These are phyloP conservation scores for Conomelus anceps DNA, from an alignment of 2,888 invertebrate genomes.

Conservation along the genomic window DNA sequence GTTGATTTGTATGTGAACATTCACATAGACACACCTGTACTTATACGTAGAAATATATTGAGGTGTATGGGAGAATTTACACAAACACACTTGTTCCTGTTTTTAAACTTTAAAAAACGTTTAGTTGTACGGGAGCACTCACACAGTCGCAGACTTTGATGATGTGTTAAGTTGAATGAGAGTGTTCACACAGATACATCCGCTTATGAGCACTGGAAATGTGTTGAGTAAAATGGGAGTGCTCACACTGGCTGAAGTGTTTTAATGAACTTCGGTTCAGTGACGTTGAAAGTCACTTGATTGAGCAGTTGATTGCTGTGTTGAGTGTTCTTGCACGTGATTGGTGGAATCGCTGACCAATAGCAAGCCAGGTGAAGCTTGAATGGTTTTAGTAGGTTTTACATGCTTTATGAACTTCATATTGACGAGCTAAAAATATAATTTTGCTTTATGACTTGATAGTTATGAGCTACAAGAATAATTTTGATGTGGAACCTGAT, in stretches of 20 bases:
- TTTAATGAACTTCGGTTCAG: background rate
- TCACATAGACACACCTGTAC: no score
- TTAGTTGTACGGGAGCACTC: background rate
- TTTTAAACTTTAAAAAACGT: no score
- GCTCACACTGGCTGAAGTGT: background rate
- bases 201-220: background rate
- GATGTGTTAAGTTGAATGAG: background rate
- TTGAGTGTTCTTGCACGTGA: background rate
- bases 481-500: no score
- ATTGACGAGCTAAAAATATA: background rate
- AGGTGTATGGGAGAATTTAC: background rate
- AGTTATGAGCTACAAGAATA: no score
- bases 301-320: background rate
- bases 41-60: no score
- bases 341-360: background rate
- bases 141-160: background rate
- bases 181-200: background rate
- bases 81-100: background rate
- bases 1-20: no score
- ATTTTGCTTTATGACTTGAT: no score
- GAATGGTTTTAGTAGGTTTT: background rate
- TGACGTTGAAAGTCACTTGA: background rate
- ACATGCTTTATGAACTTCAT: background rate
- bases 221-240: background rate
- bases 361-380: background rate